phyloP scores from a whole-genome alignment of 2,113 vertebrate genomes.

The Crotalus helleri region DNA sequence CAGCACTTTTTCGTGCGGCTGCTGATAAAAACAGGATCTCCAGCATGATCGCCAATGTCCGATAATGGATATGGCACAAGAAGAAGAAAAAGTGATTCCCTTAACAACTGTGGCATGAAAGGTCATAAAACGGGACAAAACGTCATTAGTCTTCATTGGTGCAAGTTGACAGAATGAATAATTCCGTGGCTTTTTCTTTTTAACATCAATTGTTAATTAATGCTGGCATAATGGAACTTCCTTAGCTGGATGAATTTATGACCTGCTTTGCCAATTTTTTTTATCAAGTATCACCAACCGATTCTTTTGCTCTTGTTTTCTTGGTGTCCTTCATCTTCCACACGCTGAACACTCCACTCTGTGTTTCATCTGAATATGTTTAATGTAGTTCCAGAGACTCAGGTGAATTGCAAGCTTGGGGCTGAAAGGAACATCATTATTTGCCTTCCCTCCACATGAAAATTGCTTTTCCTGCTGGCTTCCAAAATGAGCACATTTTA shows the following conservation, averaged over 20 bases:
- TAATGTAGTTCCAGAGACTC: constrained; percentile 41
- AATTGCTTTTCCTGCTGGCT: constrained; percentile 44
- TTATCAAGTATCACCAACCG: neutral
- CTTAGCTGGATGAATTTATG: neutral
- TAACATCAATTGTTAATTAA: neutral
- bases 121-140: neutral
- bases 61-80: too few relatives aligned
- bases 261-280: neutral
- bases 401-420: constrained; percentile 37
- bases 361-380: constrained; percentile 37
- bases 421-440: constrained; percentile 19
- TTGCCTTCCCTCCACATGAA: constrained; percentile 42
- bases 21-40: too few relatives aligned
- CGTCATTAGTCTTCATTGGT: constrained; percentile 34
- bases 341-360: neutral
- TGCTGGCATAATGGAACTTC: neutral
- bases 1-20: too few relatives aligned
- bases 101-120: neutral
- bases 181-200: neutral
- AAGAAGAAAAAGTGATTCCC: too few relatives aligned
- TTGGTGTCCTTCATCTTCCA: neutral
- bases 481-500: constrained; percentile 45
- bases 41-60: too few relatives aligned
- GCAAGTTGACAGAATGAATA: neutral
- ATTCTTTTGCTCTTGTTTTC: neutral